A percentile compares a stretch with the other conserved stretches of the same genome.
These are phyloP conservation scores for Holothuria scabra DNA, from an alignment of 53 echinoderm and acorn worm genomes.

Conservation along the genomic window DNA sequence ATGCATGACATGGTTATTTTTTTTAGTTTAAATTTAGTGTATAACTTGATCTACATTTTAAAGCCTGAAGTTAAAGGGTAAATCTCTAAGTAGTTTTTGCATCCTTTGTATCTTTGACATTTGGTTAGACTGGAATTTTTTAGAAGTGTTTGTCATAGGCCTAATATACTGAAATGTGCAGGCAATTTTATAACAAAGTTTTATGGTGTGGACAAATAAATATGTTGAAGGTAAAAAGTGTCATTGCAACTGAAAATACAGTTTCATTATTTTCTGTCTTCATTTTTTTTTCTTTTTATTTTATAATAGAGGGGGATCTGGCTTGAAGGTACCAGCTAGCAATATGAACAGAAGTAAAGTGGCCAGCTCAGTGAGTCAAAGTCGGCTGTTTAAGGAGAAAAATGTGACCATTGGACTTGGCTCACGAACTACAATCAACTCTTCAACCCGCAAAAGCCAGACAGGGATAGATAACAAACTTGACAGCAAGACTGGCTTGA, in stretches of 20 bases:
- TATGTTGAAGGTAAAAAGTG: too few species aligned
- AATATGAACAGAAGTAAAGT: conserved; percentile 74
- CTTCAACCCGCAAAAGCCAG: conserved; percentile 83
- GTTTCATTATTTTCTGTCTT: too few species aligned
- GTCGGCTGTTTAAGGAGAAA: conserved; percentile 69
- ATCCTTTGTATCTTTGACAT: too few species aligned
- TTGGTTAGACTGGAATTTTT: too few species aligned
- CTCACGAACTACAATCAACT: conserved; percentile 83
- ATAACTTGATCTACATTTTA: too few species aligned
- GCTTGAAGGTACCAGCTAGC: conserved; percentile 62
- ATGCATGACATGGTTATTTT: too few species aligned
- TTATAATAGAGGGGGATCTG: neutral
- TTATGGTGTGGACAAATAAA: too few species aligned
- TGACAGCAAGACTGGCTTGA: conserved; percentile 44
- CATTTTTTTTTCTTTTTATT: neutral
- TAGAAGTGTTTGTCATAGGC: neutral
- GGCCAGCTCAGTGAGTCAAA: conserved; percentile 74
- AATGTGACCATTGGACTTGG: conserved; percentile 72
- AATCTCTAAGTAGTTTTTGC: too few species aligned
- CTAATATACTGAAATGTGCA: neutral
- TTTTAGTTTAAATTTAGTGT: too few species aligned
- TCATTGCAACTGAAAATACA: too few species aligned
- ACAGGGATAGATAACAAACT: conserved; percentile 78
- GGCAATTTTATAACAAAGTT: neutral
- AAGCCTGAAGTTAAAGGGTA: too few species aligned